Conservation (phyloP, 2,113 vertebrate genomes). For the Camelus dromedarius region DNA sequence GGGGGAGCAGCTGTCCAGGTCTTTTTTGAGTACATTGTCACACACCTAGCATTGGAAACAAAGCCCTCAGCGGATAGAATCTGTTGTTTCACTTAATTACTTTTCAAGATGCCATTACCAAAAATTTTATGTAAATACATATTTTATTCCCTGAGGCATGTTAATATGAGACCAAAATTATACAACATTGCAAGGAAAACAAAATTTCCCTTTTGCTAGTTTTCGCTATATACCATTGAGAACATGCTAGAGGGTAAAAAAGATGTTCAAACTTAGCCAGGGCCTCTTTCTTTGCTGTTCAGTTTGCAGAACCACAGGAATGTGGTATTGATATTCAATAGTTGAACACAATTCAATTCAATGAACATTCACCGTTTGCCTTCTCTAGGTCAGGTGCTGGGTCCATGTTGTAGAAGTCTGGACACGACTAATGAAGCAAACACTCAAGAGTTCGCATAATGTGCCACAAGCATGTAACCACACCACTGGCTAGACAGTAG, state of each 20-base stretch:
- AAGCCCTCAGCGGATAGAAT: slow-evolving; percentile 56
- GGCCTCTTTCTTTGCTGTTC: neutral
- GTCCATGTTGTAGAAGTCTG: neutral
- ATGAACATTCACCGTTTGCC: neutral
- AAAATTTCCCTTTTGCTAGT: slow-evolving; percentile 46
- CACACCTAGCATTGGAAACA: neutral
- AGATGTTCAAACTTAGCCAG: neutral
- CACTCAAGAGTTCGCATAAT: neutral
- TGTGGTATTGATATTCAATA: neutral
- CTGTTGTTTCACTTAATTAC: slow-evolving; percentile 74
- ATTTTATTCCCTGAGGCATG: slow-evolving; percentile 76
- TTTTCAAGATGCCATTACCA: slow-evolving; percentile 77
- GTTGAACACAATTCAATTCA: neutral
- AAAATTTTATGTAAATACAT: slow-evolving; percentile 79
- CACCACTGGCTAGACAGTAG: neutral
- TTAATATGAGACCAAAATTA: slow-evolving; percentile 78
- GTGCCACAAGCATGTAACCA: neutral
- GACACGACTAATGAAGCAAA: neutral
- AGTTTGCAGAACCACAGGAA: neutral
- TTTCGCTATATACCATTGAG: neutral
- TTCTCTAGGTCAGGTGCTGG: neutral
- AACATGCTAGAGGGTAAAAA: neutral
- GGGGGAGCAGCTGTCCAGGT: neutral
- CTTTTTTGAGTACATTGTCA: neutral
- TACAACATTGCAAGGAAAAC: slow-evolving; percentile 66